These are phyloP conservation scores for Eulemur albifrons DNA, from an alignment of 2,797 vertebrate genomes.

Conservation along the genomic window DNA sequence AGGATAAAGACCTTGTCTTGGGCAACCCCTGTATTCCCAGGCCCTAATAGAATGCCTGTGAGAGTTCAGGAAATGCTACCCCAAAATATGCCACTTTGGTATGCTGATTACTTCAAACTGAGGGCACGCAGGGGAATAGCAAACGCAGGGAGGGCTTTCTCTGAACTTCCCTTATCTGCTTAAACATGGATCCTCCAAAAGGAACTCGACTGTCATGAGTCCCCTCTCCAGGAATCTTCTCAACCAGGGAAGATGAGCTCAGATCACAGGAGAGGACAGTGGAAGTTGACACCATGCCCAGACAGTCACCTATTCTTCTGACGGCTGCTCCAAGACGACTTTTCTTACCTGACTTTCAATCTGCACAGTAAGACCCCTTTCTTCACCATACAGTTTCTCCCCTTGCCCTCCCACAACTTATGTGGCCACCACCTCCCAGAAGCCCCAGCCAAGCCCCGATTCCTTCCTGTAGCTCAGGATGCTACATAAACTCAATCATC, in stretches of 20 bases:
- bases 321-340: neutral
- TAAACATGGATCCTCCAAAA: neutral
- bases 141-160: neutral
- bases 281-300: neutral
- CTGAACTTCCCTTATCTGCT: neutral
- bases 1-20: neutral
- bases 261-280: neutral
- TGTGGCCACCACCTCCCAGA: neutral
- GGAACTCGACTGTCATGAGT: neutral
- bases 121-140: neutral
- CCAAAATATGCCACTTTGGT: neutral
- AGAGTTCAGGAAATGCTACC: neutral
- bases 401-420: neutral
- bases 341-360: neutral
- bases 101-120: neutral
- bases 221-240: neutral
- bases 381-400: neutral
- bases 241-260: neutral
- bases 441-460: neutral
- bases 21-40: neutral
- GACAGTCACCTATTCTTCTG: neutral
- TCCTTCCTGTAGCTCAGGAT: neutral
- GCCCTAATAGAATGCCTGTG: neutral
- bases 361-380: neutral
- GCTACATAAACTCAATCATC: neutral